These are phyloP conservation scores for Micrasema minimum DNA, from an alignment of 1,140 invertebrate genomes.

Conservation along the genomic window DNA sequence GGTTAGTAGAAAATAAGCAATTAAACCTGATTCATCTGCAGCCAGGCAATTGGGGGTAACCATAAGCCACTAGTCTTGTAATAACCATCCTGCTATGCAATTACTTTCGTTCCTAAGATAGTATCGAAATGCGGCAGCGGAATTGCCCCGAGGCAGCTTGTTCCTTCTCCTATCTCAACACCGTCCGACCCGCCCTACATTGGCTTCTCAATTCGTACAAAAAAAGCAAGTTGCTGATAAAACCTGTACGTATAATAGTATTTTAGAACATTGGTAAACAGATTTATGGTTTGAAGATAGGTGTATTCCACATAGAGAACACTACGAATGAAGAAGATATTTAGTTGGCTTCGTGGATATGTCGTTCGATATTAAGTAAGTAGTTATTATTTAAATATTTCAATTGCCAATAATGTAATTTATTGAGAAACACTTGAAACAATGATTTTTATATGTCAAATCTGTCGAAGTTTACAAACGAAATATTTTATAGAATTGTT, in stretches of 20 bases:
- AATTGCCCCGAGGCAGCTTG: conserved; percentile 25
- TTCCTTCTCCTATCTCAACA: conserved; percentile 15
- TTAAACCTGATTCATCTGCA: conserved; percentile 39
- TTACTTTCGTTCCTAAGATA: conserved; percentile 47
- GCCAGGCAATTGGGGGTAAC: conserved; percentile 28
- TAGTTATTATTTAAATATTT: too few species aligned
- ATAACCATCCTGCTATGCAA: conserved; percentile 43
- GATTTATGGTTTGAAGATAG: too few species aligned
- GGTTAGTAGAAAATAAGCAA: conserved; percentile 36
- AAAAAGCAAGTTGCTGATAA: conserved; percentile 4
- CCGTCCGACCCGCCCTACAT: conserved; percentile 6
- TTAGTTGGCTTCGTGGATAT: too few species aligned
- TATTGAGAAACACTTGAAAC: too few species aligned
- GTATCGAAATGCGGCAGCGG: conserved; percentile 43
- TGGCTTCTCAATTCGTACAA: conserved; percentile 5
- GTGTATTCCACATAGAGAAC: too few species aligned
- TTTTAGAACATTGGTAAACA: too few species aligned
- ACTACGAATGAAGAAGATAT: too few species aligned
- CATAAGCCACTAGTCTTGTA: conserved; percentile 41
- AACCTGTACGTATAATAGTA: background rate
- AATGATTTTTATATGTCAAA: too few species aligned
- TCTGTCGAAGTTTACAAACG: too few species aligned
- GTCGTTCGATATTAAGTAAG: too few species aligned
- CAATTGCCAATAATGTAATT: too few species aligned
- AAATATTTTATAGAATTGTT: too few species aligned